Evolutionary conservation across 2,888 invertebrate species (phyloP).

Genomic region (Cantharis rustica): DNA sequence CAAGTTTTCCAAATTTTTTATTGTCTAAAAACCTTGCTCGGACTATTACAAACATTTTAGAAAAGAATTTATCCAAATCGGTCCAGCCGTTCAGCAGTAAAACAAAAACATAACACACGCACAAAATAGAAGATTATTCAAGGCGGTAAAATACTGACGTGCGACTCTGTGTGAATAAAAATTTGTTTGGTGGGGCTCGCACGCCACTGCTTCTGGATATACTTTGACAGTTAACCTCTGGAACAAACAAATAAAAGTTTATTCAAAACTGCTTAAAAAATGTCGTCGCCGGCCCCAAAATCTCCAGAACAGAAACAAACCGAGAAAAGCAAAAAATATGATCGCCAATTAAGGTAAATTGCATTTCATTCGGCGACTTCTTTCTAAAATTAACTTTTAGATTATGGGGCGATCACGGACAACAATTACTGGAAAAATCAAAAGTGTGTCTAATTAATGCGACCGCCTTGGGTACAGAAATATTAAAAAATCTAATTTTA

Average conservation of each 20-base stretch:
- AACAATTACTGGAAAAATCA: constrained; percentile 83
- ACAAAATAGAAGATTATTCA: no score
- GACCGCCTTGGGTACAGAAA: constrained; percentile 91
- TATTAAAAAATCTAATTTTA: constrained; percentile 90
- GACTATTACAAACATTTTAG: no score
- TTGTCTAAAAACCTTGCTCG: no score
- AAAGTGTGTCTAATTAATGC: constrained; percentile 94
- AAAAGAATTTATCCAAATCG: no score
- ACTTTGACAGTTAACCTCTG: not conserved
- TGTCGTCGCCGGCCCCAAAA: constrained; percentile 70
- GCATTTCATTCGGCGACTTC: not conserved
- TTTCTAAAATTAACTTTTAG: constrained; percentile 56
- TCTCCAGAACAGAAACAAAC: constrained; percentile 63
- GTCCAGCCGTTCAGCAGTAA: no score
- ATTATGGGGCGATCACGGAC: constrained; percentile 99
- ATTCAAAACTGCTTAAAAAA: constrained; percentile 37
- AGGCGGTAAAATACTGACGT: no score
- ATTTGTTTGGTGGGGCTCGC: not conserved
- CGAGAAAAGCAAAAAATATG: constrained; percentile 75
- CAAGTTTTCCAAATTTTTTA: no score
- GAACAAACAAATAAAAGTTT: not conserved
- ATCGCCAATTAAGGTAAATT: constrained; percentile 65
- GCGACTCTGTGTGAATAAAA: no score
- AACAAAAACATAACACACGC: no score
- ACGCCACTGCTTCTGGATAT: not conserved